phyloP scores from a whole-genome alignment of 2,113 vertebrate genomes.

The Nannobrachium achirus region DNA sequence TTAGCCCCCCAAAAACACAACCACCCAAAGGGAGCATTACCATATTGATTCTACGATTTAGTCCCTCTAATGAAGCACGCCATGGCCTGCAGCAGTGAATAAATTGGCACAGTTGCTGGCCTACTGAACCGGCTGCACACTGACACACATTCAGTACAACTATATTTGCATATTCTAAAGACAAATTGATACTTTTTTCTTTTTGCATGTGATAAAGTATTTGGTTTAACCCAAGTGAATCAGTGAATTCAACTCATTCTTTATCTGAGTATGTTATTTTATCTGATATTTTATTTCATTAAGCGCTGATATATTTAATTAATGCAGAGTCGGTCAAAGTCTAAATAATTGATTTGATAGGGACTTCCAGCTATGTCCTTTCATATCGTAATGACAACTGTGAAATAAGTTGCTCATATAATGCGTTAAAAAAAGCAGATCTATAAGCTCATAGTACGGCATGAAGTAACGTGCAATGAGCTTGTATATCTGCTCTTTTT shows the following conservation, averaged over 20 bases:
- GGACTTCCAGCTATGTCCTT: no score
- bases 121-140: slow-evolving; percentile 21
- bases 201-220: no score
- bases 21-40: neutral
- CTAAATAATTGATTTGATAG: neutral
- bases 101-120: slow-evolving; percentile 24
- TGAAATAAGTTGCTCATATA: no score
- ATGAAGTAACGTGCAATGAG: no score
- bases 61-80: slow-evolving; percentile 26
- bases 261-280: neutral
- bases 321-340: neutral
- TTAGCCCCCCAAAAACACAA: no score
- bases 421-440: no score
- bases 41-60: slow-evolving; percentile 27
- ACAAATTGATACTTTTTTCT: no score
- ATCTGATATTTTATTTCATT: neutral
- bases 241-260: neutral
- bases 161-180: neutral
- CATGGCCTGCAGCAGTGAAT: slow-evolving; percentile 41
- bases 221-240: no score
- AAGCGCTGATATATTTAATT: neutral
- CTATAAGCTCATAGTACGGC: no score
- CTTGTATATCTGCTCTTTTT: no score
- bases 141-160: slow-evolving; percentile 26
- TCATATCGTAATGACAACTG: no score